phyloP scores from a whole-genome alignment of 1,140 invertebrate genomes.

The Drosophila tsacasi region DNA sequence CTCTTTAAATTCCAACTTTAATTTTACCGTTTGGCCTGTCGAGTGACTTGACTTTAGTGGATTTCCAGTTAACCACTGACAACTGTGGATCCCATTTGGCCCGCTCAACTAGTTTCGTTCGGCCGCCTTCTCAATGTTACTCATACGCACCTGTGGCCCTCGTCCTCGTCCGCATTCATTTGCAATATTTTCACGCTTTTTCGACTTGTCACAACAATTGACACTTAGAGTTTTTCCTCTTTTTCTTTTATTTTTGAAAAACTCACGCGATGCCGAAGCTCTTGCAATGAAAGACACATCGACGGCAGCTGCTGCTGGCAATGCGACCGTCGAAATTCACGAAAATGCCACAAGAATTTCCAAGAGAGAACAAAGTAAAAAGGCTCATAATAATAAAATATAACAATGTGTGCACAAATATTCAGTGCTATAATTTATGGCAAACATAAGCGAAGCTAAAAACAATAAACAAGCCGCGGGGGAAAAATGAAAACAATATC shows the following conservation, averaged over 20 bases:
- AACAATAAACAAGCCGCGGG: constrained; percentile 32
- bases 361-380: constrained; percentile 70
- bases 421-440: constrained; percentile 75
- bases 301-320: constrained; percentile 71
- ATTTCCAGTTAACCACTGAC: constrained; percentile 24
- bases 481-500: constrained; percentile 21
- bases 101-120: constrained; percentile 70
- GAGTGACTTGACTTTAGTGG: constrained; percentile 6
- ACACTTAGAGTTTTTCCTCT: constrained; percentile 68
- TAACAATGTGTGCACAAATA: constrained; percentile 74
- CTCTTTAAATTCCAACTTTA: neutral
- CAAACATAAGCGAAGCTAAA: constrained; percentile 52
- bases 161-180: constrained; percentile 65
- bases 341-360: constrained; percentile 57
- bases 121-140: constrained; percentile 79
- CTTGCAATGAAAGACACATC: constrained; percentile 72
- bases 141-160: constrained; percentile 79
- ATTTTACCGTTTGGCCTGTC: constrained; percentile 21
- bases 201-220: constrained; percentile 81
- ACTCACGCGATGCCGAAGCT: constrained; percentile 37
- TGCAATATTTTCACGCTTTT: constrained; percentile 80
- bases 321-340: constrained; percentile 61
- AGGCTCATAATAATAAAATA: constrained; percentile 60
- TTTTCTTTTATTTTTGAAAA: constrained; percentile 22
- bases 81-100: constrained; percentile 43